Percentiles rank a stretch among this genome's conserved stretches.
Evolutionary conservation across 2,113 vertebrate genomes (phyloP).

Genomic region (Plotosus lineatus): DNA sequence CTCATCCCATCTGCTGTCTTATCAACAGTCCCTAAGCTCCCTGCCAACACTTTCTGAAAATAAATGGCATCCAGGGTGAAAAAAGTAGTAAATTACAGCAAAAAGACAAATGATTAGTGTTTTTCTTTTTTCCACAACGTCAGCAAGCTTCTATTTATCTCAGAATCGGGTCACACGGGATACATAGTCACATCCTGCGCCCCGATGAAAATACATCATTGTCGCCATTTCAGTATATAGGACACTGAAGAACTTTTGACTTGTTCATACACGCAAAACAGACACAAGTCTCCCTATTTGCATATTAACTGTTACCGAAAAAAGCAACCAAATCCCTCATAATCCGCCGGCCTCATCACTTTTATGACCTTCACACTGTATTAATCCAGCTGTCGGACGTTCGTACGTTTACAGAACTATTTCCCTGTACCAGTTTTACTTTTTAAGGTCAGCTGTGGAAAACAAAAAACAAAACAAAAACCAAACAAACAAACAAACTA

Average conservation of each 20-base stretch:
- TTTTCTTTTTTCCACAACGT: not conserved
- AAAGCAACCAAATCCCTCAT: slow-evolving; percentile 59
- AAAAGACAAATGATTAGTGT: not conserved
- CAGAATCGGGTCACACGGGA: not conserved
- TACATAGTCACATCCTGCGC: not conserved
- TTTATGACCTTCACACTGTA: slow-evolving; percentile 57
- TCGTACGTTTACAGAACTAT: slow-evolving; percentile 33
- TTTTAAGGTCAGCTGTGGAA: not conserved
- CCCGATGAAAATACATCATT: not conserved
- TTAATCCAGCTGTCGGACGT: slow-evolving; percentile 58
- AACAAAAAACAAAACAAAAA: not conserved
- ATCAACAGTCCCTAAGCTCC: not conserved
- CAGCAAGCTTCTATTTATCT: not conserved
- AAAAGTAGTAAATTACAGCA: too few relatives aligned
- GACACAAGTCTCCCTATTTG: not conserved
- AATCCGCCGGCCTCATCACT: slow-evolving; percentile 65
- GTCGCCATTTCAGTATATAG: not conserved
- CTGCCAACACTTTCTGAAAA: not conserved
- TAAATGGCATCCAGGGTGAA: too few relatives aligned
- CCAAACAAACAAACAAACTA: not conserved
- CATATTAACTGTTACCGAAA: slow-evolving; percentile 54
- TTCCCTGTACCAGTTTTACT: slow-evolving; percentile 28
- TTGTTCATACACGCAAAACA: not conserved
- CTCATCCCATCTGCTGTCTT: not conserved
- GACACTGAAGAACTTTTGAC: not conserved